phyloP scores from a whole-genome alignment of 2,113 vertebrate genomes.

The Cryptoleucopteryx plumbea region DNA sequence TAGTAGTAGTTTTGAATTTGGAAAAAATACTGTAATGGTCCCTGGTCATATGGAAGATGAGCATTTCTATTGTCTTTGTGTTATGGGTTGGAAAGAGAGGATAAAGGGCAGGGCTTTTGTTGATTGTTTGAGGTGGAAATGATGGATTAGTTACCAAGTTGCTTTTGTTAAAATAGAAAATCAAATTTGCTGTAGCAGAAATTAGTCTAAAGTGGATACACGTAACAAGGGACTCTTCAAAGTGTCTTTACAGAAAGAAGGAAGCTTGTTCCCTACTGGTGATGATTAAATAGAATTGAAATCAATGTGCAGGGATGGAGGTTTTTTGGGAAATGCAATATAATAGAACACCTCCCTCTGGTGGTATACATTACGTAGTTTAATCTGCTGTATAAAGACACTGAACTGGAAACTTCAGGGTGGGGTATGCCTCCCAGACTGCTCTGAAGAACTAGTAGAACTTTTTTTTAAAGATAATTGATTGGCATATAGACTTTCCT shows the following conservation, averaged over 20 bases:
- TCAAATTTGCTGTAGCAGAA: neutral
- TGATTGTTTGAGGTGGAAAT: neutral
- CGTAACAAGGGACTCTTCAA: neutral
- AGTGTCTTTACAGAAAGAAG: neutral
- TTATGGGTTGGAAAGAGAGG: neutral
- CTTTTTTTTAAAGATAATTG: neutral
- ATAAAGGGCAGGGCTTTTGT: neutral
- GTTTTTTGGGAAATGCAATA: neutral
- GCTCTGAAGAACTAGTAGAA: neutral
- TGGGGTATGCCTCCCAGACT: neutral
- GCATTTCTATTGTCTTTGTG: neutral
- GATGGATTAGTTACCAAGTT: neutral
- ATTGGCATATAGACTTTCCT: neutral
- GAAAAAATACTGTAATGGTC: neutral
- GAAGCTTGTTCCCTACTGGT: neutral
- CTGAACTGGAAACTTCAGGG: neutral
- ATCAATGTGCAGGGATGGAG: neutral
- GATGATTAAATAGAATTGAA: neutral
- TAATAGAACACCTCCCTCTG: slow-evolving; percentile 28
- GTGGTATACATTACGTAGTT: neutral
- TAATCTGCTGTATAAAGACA: neutral
- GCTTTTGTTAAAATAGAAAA: neutral
- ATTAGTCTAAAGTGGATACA: neutral
- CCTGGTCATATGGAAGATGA: neutral
- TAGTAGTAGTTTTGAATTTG: neutral